Evolutionary conservation across 2,113 vertebrate species (phyloP).

Genomic region (Chlamydotis undulata): DNA sequence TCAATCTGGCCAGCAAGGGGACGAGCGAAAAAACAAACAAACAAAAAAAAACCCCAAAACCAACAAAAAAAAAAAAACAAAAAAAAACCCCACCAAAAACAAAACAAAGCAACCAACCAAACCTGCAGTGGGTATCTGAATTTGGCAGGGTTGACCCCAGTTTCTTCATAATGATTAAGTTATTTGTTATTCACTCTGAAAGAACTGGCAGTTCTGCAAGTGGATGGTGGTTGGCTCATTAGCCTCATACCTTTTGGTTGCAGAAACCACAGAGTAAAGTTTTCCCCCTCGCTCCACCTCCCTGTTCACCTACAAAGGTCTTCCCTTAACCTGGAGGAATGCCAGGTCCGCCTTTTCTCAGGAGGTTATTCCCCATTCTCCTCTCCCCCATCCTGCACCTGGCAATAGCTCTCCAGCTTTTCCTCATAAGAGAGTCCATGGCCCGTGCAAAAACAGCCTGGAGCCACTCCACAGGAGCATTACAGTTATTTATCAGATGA

Average conservation of each 20-base stretch:
- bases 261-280: not conserved
- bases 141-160: accelerated
- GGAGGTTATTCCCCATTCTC: not conserved
- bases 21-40: not conserved
- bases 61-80: too few species aligned
- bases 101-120: not conserved
- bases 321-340: not conserved
- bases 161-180: not conserved
- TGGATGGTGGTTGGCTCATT: not conserved
- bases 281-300: not conserved
- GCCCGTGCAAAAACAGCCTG: not conserved
- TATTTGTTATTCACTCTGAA: not conserved
- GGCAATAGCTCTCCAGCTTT: not conserved
- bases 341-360: not conserved
- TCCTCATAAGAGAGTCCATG: not conserved
- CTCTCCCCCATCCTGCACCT: not conserved
- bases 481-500: conserved; percentile 41
- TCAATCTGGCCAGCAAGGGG: not conserved
- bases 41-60: too few species aligned
- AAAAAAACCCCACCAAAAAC: not conserved
- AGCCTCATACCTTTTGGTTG: not conserved
- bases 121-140: not conserved
- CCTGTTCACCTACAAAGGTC: not conserved
- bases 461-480: not conserved
- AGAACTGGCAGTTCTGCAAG: conserved; percentile 30